These are phyloP conservation scores for Operophtera brumata DNA, from an alignment of 2,888 invertebrate species.

Conservation along the genomic window DNA sequence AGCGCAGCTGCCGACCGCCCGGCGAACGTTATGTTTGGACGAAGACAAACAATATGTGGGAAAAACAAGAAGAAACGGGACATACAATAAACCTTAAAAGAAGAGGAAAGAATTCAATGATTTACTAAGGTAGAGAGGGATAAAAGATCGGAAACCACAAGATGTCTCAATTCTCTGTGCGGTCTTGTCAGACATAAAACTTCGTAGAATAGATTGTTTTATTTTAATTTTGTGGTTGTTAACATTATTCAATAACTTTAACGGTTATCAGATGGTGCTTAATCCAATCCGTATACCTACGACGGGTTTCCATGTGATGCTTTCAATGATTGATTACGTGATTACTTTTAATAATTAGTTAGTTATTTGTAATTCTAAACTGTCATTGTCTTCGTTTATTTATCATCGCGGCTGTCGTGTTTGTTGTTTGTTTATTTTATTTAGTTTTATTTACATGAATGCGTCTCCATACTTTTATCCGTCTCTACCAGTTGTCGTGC, in stretches of 20 bases:
- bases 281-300: too few relatives aligned
- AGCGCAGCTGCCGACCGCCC: conserved; percentile 73
- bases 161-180: conserved; percentile 81
- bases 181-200: conserved; percentile 72
- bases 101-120: conserved; percentile 65
- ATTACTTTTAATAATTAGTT: too few relatives aligned
- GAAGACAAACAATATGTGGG: conserved; percentile 73
- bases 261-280: neutral
- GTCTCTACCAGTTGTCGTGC: conserved; percentile 40
- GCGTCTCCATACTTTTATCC: conserved; percentile 26
- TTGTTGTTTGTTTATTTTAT: neutral
- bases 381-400: too few relatives aligned
- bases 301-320: too few relatives aligned
- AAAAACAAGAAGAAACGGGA: conserved; percentile 70
- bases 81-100: conserved; percentile 60
- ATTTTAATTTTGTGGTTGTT: conserved; percentile 36
- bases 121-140: conserved; percentile 62
- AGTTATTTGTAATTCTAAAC: too few relatives aligned
- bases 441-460: neutral
- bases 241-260: conserved; percentile 11
- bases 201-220: conserved; percentile 69
- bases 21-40: conserved; percentile 75
- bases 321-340: too few relatives aligned
- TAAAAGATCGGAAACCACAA: conserved; percentile 78
- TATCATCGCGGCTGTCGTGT: neutral